These are phyloP conservation scores for Eretmocerus hayati DNA, from an alignment of 2,888 invertebrate species.

Conservation along the genomic window DNA sequence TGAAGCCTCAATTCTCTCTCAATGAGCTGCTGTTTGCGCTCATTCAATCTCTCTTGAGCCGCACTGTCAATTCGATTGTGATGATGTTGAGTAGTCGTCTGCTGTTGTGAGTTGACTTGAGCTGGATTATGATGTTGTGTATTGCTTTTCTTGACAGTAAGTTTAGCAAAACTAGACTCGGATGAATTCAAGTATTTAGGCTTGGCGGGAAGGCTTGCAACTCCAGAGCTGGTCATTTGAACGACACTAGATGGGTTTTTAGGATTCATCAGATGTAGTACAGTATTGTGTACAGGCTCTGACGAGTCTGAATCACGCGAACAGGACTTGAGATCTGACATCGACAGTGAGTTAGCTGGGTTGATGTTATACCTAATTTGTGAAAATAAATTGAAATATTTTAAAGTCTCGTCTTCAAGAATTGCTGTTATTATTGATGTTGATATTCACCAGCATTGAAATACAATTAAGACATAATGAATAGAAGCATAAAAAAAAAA, in stretches of 20 bases:
- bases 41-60: conserved; percentile 36
- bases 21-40: conserved; percentile 50
- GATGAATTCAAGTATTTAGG: conserved; percentile 36
- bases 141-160: conserved; percentile 8
- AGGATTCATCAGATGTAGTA: conserved; percentile 41
- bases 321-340: conserved; percentile 34
- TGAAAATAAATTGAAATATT: too few species aligned
- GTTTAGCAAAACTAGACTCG: conserved; percentile 8
- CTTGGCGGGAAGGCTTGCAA: conserved; percentile 33
- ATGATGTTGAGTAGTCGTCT: neutral
- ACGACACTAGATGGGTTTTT: conserved; percentile 41
- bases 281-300: conserved; percentile 36
- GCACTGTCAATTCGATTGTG: neutral
- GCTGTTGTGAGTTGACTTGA: neutral
- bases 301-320: conserved; percentile 32
- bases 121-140: neutral
- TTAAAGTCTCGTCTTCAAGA: too few species aligned
- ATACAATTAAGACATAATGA: neutral
- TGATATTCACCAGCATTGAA: too few species aligned
- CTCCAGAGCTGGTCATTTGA: conserved; percentile 37
- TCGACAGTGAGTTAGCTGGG: conserved; percentile 36
- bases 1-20: conserved; percentile 55
- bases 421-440: too few species aligned
- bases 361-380: too few species aligned
- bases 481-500: neutral